A percentile compares a stretch with the other conserved stretches of the same genome.
Evolutionary conservation across 2,797 vertebrate genomes (phyloP).

Genomic region (Gallinago nigripennis): DNA sequence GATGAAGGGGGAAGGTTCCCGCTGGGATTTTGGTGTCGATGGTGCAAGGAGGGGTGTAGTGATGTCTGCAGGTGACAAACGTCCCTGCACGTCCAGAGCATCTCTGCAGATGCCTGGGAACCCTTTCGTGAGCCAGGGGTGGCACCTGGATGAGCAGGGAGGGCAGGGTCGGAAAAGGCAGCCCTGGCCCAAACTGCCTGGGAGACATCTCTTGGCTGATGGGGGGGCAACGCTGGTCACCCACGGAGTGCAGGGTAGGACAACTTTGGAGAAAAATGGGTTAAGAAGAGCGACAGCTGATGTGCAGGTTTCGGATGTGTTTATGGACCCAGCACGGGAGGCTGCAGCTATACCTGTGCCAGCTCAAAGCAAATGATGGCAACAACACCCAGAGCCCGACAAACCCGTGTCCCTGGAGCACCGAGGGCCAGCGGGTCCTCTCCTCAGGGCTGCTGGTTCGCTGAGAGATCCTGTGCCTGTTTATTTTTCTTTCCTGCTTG

Average conservation of each 20-base stretch:
- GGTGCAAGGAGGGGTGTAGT: fast-evolving
- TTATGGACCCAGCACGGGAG: not conserved
- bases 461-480: not conserved
- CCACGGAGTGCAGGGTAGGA: not conserved
- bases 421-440: not conserved
- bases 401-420: not conserved
- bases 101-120: not conserved
- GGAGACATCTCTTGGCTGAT: not conserved
- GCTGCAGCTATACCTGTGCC: not conserved
- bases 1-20: not conserved
- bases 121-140: fast-evolving
- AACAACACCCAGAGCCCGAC: not conserved
- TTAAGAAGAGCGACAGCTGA: not conserved
- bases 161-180: not conserved
- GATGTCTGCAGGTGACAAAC: not conserved
- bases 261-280: not conserved
- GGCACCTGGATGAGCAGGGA: not conserved
- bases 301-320: not conserved
- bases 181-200: not conserved
- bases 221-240: not conserved
- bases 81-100: not conserved
- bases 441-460: not conserved
- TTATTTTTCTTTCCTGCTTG: slow-evolving; percentile 45
- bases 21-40: fast-evolving
- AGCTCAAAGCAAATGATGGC: not conserved